These are phyloP conservation scores for Orchesella cincta DNA, from an alignment of 1,140 invertebrate species.

Conservation along the genomic window DNA sequence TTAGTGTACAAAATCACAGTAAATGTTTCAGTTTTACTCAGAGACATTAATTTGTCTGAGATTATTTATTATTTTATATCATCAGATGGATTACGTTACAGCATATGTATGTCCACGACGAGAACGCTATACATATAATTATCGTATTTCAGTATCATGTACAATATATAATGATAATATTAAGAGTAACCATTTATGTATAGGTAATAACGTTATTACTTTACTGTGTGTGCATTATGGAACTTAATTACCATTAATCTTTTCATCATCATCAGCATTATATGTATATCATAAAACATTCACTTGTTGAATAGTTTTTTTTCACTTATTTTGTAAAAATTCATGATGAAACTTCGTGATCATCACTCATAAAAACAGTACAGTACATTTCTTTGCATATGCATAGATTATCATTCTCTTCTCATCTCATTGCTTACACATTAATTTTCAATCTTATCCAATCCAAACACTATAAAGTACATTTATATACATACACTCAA, in stretches of 20 bases:
- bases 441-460: too few relatives aligned
- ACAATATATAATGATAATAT: neutral
- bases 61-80: conserved; percentile 23
- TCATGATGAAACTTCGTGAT: neutral
- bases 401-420: too few relatives aligned
- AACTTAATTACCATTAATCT: neutral
- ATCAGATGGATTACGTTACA: conserved; percentile 11
- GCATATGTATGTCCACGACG: conserved; percentile 8
- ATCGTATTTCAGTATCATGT: neutral
- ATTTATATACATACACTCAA: too few relatives aligned
- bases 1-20: neutral
- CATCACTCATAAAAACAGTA: neutral
- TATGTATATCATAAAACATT: neutral
- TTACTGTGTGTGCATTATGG: neutral
- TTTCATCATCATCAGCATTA: neutral
- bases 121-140: neutral
- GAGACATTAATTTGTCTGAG: conserved; percentile 18
- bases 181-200: neutral
- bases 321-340: neutral
- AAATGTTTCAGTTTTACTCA: neutral
- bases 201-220: neutral
- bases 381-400: too few relatives aligned
- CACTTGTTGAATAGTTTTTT: too few relatives aligned
- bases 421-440: too few relatives aligned
- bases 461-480: too few relatives aligned